These are phyloP conservation scores for Gasterosteus aculeatus DNA, from an alignment of 2,113 vertebrate species.

Conservation along the genomic window DNA sequence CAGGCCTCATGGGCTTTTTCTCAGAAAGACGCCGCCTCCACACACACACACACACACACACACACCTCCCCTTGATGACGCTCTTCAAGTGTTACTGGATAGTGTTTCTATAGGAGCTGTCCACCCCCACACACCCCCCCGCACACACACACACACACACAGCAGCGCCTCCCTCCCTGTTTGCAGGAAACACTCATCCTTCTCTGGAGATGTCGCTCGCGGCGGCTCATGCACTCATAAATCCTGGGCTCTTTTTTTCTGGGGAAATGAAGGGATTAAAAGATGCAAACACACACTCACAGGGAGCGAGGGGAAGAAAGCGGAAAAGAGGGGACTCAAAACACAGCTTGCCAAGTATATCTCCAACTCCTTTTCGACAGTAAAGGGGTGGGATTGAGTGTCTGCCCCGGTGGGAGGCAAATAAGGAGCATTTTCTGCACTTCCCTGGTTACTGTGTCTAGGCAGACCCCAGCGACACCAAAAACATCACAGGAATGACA, in stretches of 20 bases:
- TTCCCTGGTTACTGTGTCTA: constrained; percentile 60
- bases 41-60: constrained; percentile 22
- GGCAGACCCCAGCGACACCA: constrained; percentile 66
- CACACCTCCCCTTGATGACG: constrained; percentile 72
- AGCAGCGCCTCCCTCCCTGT: constrained; percentile 55
- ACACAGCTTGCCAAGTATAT: constrained; percentile 60
- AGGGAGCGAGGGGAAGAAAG: constrained; percentile 1
- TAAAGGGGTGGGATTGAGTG: constrained; percentile 64
- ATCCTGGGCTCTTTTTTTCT: constrained; percentile 74
- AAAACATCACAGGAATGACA: constrained; percentile 75
- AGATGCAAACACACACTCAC: constrained; percentile 57
- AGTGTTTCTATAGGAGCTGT: constrained; percentile 75
- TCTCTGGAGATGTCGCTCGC: constrained; percentile 75
- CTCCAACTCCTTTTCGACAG: constrained; percentile 58
- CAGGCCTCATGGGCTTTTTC: constrained; percentile 69
- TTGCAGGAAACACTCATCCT: constrained; percentile 78
- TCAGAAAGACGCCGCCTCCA: constrained; percentile 59
- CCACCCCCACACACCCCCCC: constrained; percentile 42
- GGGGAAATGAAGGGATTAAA: constrained; percentile 74
- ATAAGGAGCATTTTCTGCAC: constrained; percentile 62
- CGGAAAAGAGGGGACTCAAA: constrained; percentile 14
- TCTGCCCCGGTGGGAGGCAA: constrained; percentile 65
- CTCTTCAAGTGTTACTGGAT: constrained; percentile 71
- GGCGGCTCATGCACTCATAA: constrained; percentile 73
- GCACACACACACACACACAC: constrained; percentile 42